Evolutionary conservation across 2,797 vertebrate genomes (phyloP).

Genomic region (Ciconia nigra): DNA sequence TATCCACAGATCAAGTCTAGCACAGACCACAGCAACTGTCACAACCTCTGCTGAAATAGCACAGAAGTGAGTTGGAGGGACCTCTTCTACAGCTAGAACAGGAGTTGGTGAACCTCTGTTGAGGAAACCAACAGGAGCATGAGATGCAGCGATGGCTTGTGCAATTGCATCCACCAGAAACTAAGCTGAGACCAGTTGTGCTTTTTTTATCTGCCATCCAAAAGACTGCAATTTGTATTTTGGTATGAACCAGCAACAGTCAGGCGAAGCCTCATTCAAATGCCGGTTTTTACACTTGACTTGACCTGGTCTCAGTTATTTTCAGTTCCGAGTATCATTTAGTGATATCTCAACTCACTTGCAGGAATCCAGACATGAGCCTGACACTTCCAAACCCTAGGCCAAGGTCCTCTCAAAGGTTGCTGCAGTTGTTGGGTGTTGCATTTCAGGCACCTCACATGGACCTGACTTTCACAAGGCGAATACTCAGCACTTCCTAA

Average conservation of each 20-base stretch:
- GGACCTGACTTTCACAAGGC: background rate
- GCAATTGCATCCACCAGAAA: background rate
- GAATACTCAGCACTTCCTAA: background rate
- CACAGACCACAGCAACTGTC: background rate
- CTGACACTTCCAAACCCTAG: background rate
- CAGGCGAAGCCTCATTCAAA: background rate
- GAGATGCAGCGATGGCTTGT: background rate
- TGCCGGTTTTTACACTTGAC: background rate
- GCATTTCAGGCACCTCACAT: background rate
- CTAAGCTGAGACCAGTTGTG: background rate
- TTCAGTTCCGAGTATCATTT: background rate
- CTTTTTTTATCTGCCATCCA: background rate
- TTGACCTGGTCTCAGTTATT: background rate
- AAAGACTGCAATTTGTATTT: background rate
- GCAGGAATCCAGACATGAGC: background rate
- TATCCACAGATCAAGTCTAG: background rate
- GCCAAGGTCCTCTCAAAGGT: background rate
- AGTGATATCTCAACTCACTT: background rate
- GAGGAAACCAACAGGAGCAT: background rate
- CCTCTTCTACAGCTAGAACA: background rate
- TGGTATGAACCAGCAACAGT: background rate
- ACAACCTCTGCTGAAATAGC: background rate
- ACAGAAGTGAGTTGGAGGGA: background rate
- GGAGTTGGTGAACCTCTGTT: background rate
- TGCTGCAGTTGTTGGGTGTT: background rate